Evolutionary conservation across 2,797 vertebrate species (phyloP).

Genomic region (Hydrolagus colliei): DNA sequence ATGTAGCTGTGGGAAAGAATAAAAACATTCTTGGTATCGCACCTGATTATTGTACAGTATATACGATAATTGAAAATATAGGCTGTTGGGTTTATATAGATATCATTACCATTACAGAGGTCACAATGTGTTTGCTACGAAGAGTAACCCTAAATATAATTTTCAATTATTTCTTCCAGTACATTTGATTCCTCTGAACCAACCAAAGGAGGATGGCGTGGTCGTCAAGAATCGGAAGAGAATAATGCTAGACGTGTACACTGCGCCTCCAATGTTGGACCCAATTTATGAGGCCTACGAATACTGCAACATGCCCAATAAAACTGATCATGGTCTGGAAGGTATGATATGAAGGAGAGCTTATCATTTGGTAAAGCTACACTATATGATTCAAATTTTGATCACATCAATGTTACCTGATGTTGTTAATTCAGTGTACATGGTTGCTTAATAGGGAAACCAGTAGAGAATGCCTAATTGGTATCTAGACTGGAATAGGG

Average conservation of each 20-base stretch:
- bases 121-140: background rate
- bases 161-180: conserved; percentile 53
- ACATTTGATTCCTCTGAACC: conserved; percentile 72
- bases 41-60: too few species aligned
- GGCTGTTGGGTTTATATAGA: background rate
- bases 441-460: background rate
- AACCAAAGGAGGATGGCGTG: conserved; percentile 57
- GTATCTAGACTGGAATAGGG: background rate
- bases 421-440: background rate
- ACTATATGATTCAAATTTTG: background rate
- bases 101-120: background rate
- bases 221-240: conserved; percentile 80
- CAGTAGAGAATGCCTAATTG: background rate
- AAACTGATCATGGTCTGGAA: conserved; percentile 80
- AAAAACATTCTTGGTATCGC: too few species aligned
- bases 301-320: conserved; percentile 84
- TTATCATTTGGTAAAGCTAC: background rate
- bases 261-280: conserved; percentile 63
- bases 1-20: too few species aligned
- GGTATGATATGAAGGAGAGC: conserved; percentile 56
- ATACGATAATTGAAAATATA: too few species aligned
- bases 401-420: background rate
- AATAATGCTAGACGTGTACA: conserved; percentile 71
- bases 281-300: conserved; percentile 74
- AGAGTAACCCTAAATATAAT: background rate